These are phyloP conservation scores for Parapsyche elsis DNA, from an alignment of 1,140 invertebrate species.

Conservation along the genomic window DNA sequence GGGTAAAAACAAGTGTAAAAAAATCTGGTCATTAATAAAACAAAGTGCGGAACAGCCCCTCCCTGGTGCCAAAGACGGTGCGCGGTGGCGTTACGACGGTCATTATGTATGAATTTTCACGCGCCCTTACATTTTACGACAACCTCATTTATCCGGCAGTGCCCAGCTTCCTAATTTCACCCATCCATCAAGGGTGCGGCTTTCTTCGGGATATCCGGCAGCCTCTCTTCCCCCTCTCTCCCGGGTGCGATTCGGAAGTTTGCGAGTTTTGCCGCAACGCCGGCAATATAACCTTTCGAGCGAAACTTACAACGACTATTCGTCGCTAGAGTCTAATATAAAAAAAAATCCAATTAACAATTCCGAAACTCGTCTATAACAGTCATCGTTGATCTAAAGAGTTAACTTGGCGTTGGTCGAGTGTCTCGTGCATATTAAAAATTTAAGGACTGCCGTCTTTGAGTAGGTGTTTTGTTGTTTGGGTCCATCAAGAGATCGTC, in stretches of 20 bases:
- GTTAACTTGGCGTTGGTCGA: no score
- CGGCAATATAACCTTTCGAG: background rate
- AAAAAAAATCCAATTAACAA: no score
- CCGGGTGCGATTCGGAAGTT: slow-evolving; percentile 24
- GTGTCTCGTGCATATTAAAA: no score
- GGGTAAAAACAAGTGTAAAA: background rate
- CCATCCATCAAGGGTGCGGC: slow-evolving; percentile 41
- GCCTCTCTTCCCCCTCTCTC: background rate
- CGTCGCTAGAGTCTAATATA: no score
- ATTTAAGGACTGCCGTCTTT: no score
- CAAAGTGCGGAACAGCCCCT: background rate
- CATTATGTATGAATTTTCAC: slow-evolving; percentile 17
- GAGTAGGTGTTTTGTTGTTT: background rate
- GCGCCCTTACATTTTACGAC: slow-evolving; percentile 24
- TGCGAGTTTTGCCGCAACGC: slow-evolving; percentile 8
- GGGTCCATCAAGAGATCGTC: background rate
- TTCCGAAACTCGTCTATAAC: no score
- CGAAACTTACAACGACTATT: no score
- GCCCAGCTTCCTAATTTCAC: slow-evolving; percentile 41
- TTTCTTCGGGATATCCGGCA: slow-evolving; percentile 28
- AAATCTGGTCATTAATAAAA: slow-evolving; percentile 2
- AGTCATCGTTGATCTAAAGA: no score
- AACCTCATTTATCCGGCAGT: slow-evolving; percentile 29
- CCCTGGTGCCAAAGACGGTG: background rate
- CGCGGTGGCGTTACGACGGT: background rate